Evolutionary conservation across 2,888 invertebrate genomes (phyloP).

Genomic region (Lissonota sp.): DNA sequence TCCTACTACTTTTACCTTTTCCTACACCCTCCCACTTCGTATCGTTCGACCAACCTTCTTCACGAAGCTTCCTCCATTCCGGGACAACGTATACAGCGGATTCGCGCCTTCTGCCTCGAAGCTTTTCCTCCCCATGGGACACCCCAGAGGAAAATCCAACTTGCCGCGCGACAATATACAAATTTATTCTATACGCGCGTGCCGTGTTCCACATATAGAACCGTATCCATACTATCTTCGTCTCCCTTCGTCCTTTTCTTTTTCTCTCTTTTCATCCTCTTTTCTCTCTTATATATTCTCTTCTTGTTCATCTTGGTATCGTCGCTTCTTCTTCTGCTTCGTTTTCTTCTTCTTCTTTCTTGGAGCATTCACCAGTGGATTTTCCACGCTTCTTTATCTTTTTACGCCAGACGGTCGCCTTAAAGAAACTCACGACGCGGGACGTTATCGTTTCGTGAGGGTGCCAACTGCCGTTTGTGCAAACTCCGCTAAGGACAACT

Average conservation of each 20-base stretch:
- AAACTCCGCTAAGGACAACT: too few species aligned
- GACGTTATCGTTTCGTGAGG: constrained; percentile 42
- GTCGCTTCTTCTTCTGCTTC: constrained; percentile 24
- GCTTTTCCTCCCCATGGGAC: constrained; percentile 61
- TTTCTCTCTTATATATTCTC: constrained; percentile 25
- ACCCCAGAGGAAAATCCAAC: constrained; percentile 68
- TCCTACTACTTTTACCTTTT: constrained; percentile 30
- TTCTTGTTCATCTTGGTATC: constrained; percentile 10
- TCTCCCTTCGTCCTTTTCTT: constrained; percentile 5
- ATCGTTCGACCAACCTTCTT: constrained; percentile 36
- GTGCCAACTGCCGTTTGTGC: too few species aligned
- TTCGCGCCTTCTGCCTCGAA: constrained; percentile 41
- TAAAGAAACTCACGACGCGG: constrained; percentile 45
- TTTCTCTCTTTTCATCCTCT: constrained; percentile 18
- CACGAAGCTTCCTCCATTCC: constrained; percentile 41
- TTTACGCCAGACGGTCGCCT: constrained; percentile 62
- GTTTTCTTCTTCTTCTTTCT: constrained; percentile 38
- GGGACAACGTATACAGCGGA: constrained; percentile 10
- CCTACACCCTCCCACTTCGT: constrained; percentile 23
- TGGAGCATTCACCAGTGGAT: constrained; percentile 62
- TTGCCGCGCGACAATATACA: constrained; percentile 70
- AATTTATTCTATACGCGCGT: constrained; percentile 71
- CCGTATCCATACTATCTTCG: constrained; percentile 36
- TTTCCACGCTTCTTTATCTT: constrained; percentile 68
- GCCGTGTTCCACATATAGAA: constrained; percentile 60